These are phyloP conservation scores for Ia io DNA, from an alignment of 2,113 vertebrate species.

Conservation along the genomic window DNA sequence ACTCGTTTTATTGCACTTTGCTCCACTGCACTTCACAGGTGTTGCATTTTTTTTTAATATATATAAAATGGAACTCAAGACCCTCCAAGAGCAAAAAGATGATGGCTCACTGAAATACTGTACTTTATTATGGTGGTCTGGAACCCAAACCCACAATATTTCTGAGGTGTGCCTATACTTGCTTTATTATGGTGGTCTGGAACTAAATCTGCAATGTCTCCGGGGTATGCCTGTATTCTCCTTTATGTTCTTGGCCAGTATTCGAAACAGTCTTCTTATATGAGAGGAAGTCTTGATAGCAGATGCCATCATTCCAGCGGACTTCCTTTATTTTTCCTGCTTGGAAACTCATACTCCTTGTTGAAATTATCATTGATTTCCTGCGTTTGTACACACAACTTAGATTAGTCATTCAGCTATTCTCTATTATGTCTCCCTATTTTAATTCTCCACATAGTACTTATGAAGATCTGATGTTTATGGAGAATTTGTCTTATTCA, in stretches of 20 bases:
- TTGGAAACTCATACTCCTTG: background rate
- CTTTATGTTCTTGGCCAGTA: background rate
- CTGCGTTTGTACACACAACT: slow-evolving; percentile 8
- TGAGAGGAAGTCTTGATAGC: background rate
- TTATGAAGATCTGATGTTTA: background rate
- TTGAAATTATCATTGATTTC: background rate
- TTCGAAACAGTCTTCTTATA: background rate
- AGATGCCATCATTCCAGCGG: background rate
- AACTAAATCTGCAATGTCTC: background rate
- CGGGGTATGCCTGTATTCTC: background rate
- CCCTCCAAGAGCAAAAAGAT: background rate
- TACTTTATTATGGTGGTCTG: background rate
- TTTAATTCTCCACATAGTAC: background rate
- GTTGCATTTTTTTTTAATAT: too few relatives aligned
- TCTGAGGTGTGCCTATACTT: background rate
- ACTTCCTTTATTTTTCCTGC: background rate
- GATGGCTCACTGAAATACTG: background rate
- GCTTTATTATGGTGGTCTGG: background rate
- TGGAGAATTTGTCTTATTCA: background rate
- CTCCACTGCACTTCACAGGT: background rate
- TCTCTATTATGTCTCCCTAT: background rate
- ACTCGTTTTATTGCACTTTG: background rate
- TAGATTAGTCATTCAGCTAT: background rate
- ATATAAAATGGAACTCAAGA: background rate
- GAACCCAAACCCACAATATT: background rate